A percentile compares a stretch with the other conserved stretches of the same genome.
These are phyloP conservation scores for Perizoma flavofasciatum DNA, from an alignment of 2,888 invertebrate species.

Conservation along the genomic window DNA sequence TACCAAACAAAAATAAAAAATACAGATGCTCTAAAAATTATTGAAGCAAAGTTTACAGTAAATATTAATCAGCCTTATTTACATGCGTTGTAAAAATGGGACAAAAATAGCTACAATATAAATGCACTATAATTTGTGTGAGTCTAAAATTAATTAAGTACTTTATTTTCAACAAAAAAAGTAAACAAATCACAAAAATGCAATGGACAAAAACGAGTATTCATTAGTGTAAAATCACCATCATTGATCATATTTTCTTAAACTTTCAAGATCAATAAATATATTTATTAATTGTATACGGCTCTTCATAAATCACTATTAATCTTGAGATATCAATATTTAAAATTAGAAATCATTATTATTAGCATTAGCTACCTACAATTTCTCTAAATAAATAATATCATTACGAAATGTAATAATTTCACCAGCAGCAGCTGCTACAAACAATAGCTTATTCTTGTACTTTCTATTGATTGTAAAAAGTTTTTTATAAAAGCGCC, in stretches of 20 bases:
- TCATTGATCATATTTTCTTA: conserved; percentile 1
- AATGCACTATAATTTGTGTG: conserved; percentile 45
- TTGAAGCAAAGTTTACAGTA: conserved; percentile 56
- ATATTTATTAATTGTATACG: too few relatives aligned
- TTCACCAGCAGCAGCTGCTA: conserved; percentile 23
- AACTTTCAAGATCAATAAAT: too few relatives aligned
- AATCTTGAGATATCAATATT: conserved; percentile 7
- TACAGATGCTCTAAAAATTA: conserved; percentile 32
- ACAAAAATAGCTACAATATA: conserved; percentile 52
- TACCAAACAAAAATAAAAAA: conserved; percentile 31
- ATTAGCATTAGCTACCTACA: conserved; percentile 73
- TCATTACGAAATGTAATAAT: conserved; percentile 27
- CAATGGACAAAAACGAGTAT: conserved; percentile 48
- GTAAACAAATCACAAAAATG: conserved; percentile 56
- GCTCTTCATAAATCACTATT: conserved; percentile 3
- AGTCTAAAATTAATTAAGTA: conserved; percentile 65
- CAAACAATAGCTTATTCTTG: conserved; percentile 10
- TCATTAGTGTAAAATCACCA: conserved; percentile 42
- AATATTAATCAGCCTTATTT: conserved; percentile 69
- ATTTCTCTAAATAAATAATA: conserved; percentile 49
- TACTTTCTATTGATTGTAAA: conserved; percentile 21
- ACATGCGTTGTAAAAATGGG: conserved; percentile 60
- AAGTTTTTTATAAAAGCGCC: conserved; percentile 12
- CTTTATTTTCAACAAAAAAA: conserved; percentile 50
- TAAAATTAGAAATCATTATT: conserved; percentile 50